Base-by-base conservation (phyloP, 2,113 vertebrate species). In the Saguinus midas region DNA sequence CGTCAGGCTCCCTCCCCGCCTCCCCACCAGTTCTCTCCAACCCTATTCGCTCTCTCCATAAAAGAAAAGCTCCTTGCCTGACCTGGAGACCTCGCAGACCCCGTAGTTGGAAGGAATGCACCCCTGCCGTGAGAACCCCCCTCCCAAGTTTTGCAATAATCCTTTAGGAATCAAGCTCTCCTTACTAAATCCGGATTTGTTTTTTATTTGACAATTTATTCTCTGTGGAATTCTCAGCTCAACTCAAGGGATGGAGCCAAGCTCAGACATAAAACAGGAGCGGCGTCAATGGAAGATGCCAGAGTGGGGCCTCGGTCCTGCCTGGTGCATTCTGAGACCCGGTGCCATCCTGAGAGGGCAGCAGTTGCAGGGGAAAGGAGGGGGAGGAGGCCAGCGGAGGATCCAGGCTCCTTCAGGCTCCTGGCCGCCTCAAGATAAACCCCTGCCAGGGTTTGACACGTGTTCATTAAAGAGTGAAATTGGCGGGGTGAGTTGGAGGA, bases 361-460 rank as follows among this genome's bases (percentile, higher is more conserved):
- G 35, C 27, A 27, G 12, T 57, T 25, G 16, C 27, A 32, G 29
- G 78, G 89, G 43, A 20, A 88, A 29, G 55, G 2, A 8, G 35
- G 0, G 2, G 75, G 10, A 9, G 6, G 4, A 3, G 37, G 43
- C 32, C 5, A 1, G 52, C 12, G 0, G 3, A 25, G 64, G 8
- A 7, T 20, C 32, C 68, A 61, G 79, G n/a, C 43, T 3, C 25
- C 48, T 8, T 14, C 79, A 37, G 1, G 0, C 21, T 0, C 50
- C 50, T 64, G 61, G 61, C 61, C 0, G 27, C 61, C 61, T 29
- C 6, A 40, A 16, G 27, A 35, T 58, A 32, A 5, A 81, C n/a
- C 6, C 25, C 20, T 12, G 37, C 29, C n/a, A 48, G 17, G 0
- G 16, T 17, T 18, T 23, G 40, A 11, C 64, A 18, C 12, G 17